phyloP scores from a whole-genome alignment of 2,113 vertebrate species.

The Arizona elegans region DNA sequence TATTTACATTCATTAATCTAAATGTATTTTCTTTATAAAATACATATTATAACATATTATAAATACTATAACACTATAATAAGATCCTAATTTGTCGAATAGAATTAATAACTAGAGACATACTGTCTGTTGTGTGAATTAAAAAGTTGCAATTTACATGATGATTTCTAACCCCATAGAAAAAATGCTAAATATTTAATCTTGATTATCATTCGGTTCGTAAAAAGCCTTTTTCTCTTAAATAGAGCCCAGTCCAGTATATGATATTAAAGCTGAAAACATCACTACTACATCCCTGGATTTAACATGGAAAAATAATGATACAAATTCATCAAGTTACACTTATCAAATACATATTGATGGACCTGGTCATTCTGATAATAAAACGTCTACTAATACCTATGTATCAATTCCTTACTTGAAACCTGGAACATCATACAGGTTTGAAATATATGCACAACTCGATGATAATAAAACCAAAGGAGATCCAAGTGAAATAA shows the following conservation, averaged over 20 bases:
- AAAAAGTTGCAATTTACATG: too few species aligned
- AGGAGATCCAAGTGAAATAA: background rate
- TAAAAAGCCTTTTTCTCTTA: too few species aligned
- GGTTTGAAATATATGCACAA: background rate
- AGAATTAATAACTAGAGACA: too few species aligned
- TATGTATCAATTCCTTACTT: background rate
- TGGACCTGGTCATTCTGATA: background rate
- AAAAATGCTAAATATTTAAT: too few species aligned
- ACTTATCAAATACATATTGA: rapidly evolving
- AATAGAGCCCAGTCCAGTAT: constrained; percentile 32
- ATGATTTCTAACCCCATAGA: too few species aligned
- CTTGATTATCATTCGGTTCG: too few species aligned
- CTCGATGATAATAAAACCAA: background rate
- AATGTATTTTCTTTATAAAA: background rate
- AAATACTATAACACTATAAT: too few species aligned
- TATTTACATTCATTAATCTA: background rate
- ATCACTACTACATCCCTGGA: background rate
- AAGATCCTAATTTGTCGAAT: too few species aligned
- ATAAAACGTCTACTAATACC: rapidly evolving
- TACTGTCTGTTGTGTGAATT: too few species aligned
- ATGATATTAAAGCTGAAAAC: background rate
- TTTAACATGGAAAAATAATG: constrained; percentile 37
- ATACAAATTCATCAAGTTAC: background rate
- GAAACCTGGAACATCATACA: background rate
- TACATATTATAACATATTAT: too few species aligned